These are phyloP conservation scores for Gasteruption jaculator DNA, from an alignment of 2,888 invertebrate species.

Conservation along the genomic window DNA sequence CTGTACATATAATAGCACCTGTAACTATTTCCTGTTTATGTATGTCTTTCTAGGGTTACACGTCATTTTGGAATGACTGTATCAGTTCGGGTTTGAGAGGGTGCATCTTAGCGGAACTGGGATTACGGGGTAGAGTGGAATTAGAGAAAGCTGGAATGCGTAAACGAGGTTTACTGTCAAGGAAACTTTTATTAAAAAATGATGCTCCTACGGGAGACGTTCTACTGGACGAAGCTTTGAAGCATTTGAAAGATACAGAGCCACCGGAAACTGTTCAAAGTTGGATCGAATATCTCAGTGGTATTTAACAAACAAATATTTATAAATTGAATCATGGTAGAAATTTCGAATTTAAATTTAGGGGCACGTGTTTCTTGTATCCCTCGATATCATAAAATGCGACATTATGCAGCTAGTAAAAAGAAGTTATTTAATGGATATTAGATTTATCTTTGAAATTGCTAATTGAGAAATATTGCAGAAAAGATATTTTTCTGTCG, in stretches of 20 bases:
- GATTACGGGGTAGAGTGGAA: constrained; percentile 90
- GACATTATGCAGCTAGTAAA: no score
- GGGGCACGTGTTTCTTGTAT: no score
- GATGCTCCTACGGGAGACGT: constrained; percentile 97
- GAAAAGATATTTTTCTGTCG: no score
- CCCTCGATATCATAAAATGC: no score
- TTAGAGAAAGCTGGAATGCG: constrained; percentile 96
- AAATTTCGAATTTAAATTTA: background rate
- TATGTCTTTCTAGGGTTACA: constrained; percentile 76
- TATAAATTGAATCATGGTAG: background rate
- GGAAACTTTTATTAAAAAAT: constrained; percentile 77
- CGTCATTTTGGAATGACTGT: constrained; percentile 99
- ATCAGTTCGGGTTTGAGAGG: constrained; percentile 98
- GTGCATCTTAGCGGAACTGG: constrained; percentile 96
- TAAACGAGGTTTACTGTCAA: constrained; percentile 82
- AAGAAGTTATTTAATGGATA: no score
- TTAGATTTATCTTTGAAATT: no score
- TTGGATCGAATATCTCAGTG: constrained; percentile 99
- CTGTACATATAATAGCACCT: no score
- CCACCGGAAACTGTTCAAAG: constrained; percentile 96
- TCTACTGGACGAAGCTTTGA: constrained; percentile 87
- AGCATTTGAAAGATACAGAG: constrained; percentile 97
- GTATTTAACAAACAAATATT: constrained; percentile 57
- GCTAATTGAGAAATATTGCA: no score
- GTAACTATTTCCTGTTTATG: constrained; percentile 4